Conservation (phyloP, 2,797 vertebrate species). For the Falco naumanni region DNA sequence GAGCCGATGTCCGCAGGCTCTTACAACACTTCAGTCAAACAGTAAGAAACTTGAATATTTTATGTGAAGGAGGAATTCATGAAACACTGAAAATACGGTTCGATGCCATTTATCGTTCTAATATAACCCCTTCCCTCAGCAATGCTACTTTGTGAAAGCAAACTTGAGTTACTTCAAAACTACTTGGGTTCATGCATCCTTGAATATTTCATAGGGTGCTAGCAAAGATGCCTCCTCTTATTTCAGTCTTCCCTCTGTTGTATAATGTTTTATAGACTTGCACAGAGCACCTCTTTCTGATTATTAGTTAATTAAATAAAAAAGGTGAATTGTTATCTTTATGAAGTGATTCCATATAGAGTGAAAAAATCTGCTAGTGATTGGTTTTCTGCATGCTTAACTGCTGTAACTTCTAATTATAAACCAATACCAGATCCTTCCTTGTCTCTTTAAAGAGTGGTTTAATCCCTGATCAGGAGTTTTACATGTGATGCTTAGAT, state of each 20-base stretch:
- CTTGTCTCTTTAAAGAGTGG: not conserved
- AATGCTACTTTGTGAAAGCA: not conserved
- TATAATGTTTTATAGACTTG: not conserved
- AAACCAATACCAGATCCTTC: not conserved
- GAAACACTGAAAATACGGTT: not conserved
- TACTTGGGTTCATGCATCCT: not conserved
- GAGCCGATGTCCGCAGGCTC: not conserved
- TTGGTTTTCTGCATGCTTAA: not conserved
- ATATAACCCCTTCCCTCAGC: not conserved
- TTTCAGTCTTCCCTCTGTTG: not conserved
- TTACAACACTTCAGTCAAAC: not conserved
- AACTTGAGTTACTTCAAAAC: not conserved
- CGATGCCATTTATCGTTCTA: not conserved
- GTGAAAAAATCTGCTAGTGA: not conserved
- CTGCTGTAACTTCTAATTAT: not conserved
- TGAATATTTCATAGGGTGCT: not conserved
- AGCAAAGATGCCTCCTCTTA: not conserved
- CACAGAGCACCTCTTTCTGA: not conserved
- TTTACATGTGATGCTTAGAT: not conserved
- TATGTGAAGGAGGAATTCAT: not conserved
- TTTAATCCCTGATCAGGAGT: not conserved
- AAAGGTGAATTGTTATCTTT: not conserved
- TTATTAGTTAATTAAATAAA: not conserved
- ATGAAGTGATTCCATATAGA: not conserved
- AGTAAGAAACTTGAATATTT: not conserved